Conservation (phyloP, 2,797 vertebrate species). For the Anguilla megastoma region DNA sequence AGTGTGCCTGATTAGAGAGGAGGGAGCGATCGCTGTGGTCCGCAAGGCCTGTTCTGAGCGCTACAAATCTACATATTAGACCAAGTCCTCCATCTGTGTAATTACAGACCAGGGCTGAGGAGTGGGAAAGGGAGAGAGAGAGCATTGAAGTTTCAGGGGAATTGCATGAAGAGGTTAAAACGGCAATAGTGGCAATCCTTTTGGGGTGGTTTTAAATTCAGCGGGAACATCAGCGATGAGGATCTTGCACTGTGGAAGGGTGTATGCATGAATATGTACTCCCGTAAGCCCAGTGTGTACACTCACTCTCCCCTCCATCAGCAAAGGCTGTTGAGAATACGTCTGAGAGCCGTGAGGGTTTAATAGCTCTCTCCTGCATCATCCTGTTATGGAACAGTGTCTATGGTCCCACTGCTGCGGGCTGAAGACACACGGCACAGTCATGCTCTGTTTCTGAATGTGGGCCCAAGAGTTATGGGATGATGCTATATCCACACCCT, state of each 20-base stretch:
- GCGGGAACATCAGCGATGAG: background rate
- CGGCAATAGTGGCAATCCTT: background rate
- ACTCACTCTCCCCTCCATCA: background rate
- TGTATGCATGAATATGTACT: background rate
- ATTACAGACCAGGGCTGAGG: constrained; percentile 14
- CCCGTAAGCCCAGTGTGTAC: background rate
- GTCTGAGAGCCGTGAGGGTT: background rate
- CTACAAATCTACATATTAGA: constrained; percentile 27
- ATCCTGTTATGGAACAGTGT: background rate
- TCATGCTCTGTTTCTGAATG: background rate
- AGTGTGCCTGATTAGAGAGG: constrained; percentile 20
- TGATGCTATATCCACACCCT: background rate
- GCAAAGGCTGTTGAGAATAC: background rate
- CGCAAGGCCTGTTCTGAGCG: background rate
- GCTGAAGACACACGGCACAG: background rate
- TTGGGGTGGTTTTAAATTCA: background rate
- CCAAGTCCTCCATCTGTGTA: constrained; percentile 11
- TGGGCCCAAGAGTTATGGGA: background rate
- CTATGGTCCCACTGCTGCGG: background rate
- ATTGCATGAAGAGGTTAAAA: background rate
- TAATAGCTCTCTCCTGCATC: background rate
- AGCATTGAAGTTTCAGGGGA: background rate
- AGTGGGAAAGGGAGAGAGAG: background rate
- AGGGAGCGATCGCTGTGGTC: constrained; percentile 1
- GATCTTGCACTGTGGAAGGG: background rate